Evolutionary conservation across 2,113 vertebrate genomes (phyloP).

Genomic region (Coreoperca whiteheadi): DNA sequence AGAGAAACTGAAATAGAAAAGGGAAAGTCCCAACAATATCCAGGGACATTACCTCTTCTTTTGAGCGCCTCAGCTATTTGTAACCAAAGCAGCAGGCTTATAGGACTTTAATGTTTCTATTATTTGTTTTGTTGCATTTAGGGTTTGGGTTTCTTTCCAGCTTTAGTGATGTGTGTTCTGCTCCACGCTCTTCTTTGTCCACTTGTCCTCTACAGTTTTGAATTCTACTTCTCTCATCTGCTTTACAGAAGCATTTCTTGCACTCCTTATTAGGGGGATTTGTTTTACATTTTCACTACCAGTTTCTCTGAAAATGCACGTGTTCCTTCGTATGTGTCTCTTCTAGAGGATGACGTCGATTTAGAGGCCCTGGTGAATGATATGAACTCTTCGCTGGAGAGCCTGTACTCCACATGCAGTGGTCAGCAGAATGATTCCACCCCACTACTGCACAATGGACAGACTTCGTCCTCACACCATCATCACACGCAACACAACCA

Average conservation of each 20-base stretch:
- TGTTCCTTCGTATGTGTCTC: constrained; percentile 25
- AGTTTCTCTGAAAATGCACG: not conserved
- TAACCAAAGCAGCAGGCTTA: constrained; percentile 14
- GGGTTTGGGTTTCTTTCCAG: constrained; percentile 5
- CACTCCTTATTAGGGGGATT: not conserved
- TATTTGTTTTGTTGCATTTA: constrained; percentile 18
- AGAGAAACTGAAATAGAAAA: constrained; percentile 60
- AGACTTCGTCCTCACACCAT: constrained; percentile 70
- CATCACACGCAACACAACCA: constrained; percentile 56
- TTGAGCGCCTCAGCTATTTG: constrained; percentile 29
- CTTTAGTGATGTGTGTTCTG: not conserved
- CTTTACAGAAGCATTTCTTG: not conserved
- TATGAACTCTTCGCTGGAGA: constrained; percentile 95
- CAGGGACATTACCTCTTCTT: constrained; percentile 41
- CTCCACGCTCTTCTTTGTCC: not conserved
- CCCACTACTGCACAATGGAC: constrained; percentile 91
- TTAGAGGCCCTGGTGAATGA: constrained; percentile 94
- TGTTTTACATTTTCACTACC: not conserved
- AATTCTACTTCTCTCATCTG: not conserved
- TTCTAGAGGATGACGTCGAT: constrained; percentile 93
- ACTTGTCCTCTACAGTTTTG: not conserved
- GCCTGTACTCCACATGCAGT: constrained; percentile 86
- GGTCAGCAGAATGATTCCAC: constrained; percentile 87
- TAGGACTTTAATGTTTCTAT: constrained; percentile 28
- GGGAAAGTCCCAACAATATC: constrained; percentile 55